A percentile compares a stretch with the other conserved stretches of the same genome.
Conservation (phyloP, 1,140 invertebrate species). For the Ostrea denselamellosa region DNA sequence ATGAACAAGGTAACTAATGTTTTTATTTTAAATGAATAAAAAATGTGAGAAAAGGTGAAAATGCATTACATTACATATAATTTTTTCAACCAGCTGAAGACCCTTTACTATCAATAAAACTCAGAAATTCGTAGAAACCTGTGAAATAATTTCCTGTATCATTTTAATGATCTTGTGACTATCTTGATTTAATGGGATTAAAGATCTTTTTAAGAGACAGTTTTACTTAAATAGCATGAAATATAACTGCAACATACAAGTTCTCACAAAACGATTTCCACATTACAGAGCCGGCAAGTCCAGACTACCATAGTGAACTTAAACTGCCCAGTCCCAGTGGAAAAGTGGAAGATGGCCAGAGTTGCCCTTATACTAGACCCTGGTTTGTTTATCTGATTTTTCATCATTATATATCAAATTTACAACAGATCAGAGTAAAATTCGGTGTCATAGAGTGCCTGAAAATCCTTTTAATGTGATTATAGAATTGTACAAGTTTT, state of each 20-base stretch:
- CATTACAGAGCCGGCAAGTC: constrained; percentile 71
- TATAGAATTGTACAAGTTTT: too few species aligned
- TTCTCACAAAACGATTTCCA: neutral
- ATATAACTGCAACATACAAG: neutral
- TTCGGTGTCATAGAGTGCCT: too few species aligned
- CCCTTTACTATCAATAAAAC: too few species aligned
- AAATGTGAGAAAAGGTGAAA: neutral
- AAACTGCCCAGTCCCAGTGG: constrained; percentile 63
- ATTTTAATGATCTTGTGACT: too few species aligned
- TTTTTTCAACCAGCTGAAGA: neutral
- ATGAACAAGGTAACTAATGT: constrained; percentile 72
- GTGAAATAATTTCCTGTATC: too few species aligned
- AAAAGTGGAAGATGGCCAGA: constrained; percentile 68
- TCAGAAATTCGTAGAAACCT: too few species aligned
- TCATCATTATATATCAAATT: too few species aligned
- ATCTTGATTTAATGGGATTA: too few species aligned
- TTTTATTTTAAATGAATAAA: neutral
- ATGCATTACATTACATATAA: neutral
- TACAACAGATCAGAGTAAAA: too few species aligned
- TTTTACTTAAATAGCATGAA: too few species aligned
- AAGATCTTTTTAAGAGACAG: too few species aligned
- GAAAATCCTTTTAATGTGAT: neutral
- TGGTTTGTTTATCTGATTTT: constrained; percentile 58
- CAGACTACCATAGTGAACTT: constrained; percentile 63
- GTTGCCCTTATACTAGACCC: constrained; percentile 74